Base-by-base conservation (phyloP, 1,140 invertebrate species). In the Grapholita molesta region DNA sequence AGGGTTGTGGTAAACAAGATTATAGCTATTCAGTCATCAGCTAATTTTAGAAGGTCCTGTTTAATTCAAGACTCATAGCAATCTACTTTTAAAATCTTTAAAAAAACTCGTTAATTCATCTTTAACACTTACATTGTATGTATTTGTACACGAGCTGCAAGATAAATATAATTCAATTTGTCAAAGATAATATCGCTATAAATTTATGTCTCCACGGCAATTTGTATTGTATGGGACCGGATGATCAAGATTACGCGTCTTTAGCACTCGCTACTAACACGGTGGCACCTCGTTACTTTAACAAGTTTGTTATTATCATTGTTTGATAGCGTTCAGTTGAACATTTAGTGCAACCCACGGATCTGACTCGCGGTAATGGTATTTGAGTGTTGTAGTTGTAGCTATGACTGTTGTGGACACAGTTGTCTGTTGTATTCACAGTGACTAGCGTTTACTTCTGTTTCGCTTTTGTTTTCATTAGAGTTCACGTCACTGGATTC, bases 171-270 rank as follows among this genome's bases (percentile, higher is more conserved):
- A 28, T 15, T 2, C 24, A 61, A 61, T 61, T 61, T 61, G 55
- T 61, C 55, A 61, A 55, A 61, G 55, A 61, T 61, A 28, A 61
- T 11, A 61, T 61, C 53, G 21, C 55, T 30, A 32, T 61, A 61
- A 61, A 61, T 61, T 61, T 61, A 61, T 15, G 55, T 61, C 53
- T 57, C 24, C 24, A 15, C 55, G 55, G 25, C 55, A 28, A 61
- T 28, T 61, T 61, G 24, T 61, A 28, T 61, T 61, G 24, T 28
- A 61, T 61, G 55, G 55, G 21, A 61, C 55, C 25, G 24, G 55
- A 18, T 25, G 55, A 25, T 28, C 24, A 7, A 15, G 55, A 61
- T 28, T 61, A 32, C 5, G 28, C 7, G 21, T 25, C 12, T 57
- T 28, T 25, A 57, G 18, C n/a, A 15, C 25, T 15, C 25, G 55